Evolutionary conservation across 2,797 vertebrate genomes (phyloP).

Genomic region (Peromyscus eremicus): DNA sequence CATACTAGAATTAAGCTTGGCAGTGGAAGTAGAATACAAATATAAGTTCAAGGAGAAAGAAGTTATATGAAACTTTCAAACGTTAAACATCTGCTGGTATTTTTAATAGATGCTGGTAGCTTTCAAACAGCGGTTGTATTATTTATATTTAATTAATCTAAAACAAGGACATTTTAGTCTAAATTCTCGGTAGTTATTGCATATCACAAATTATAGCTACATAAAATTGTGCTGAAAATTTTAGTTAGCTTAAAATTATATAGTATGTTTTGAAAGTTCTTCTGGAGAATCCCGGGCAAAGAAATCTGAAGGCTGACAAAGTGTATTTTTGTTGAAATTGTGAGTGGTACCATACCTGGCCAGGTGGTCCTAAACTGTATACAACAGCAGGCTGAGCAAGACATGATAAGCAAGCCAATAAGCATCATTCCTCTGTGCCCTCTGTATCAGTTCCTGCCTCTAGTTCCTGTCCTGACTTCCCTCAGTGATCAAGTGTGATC

Average conservation of each 20-base stretch:
- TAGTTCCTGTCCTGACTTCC: no score
- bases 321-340: background rate
- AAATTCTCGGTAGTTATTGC: background rate
- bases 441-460: no score
- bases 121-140: background rate
- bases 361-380: no score
- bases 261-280: background rate
- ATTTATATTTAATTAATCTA: background rate
- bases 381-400: no score
- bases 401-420: no score
- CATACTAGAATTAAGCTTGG: background rate
- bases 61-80: background rate
- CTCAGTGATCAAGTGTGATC: no score
- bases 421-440: no score
- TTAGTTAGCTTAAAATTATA: constrained; percentile 9
- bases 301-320: background rate
- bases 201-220: background rate
- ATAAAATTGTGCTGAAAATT: constrained; percentile 1
- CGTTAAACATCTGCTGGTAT: background rate
- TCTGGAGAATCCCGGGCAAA: background rate
- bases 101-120: background rate
- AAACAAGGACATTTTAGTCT: constrained; percentile 2
- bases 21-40: background rate
- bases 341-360: no score
- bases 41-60: constrained; percentile 52